phyloP scores from a whole-genome alignment of 2,113 vertebrate species.

The Triplophysa siluroides region DNA sequence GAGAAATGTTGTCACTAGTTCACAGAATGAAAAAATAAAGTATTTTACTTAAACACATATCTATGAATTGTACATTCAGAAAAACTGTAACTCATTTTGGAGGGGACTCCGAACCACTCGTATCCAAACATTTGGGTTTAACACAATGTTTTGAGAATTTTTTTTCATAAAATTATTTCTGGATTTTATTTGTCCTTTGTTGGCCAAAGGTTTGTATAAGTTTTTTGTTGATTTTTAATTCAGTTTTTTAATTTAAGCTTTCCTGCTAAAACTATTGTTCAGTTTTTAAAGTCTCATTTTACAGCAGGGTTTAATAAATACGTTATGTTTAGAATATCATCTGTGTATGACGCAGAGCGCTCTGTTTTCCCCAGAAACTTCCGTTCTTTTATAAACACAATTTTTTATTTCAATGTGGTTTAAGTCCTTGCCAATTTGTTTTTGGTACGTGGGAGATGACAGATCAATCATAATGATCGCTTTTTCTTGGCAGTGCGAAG shows the following conservation, averaged over 20 bases:
- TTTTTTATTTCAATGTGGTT: not conserved
- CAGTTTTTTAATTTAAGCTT: constrained; percentile 1
- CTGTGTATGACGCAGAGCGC: not conserved
- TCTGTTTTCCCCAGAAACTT: not conserved
- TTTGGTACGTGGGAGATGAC: constrained; percentile 17
- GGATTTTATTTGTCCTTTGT: not conserved
- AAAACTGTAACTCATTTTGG: no score
- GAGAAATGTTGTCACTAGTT: no score
- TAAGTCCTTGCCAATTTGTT: not conserved
- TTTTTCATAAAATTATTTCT: no score
- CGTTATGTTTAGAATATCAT: not conserved
- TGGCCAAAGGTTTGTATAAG: not conserved
- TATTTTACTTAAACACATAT: no score
- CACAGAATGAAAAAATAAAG: no score
- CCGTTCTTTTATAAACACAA: not conserved
- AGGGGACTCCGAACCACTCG: no score
- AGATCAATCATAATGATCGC: constrained; percentile 4
- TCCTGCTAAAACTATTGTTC: constrained; percentile 1
- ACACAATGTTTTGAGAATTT: no score
- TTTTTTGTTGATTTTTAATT: not conserved
- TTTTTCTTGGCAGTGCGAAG: constrained; percentile 15
- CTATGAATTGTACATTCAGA: no score
- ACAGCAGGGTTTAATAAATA: constrained; percentile 9
- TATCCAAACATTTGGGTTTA: no score
- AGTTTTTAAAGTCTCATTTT: not conserved